Evolutionary conservation across 2,888 invertebrate species (phyloP), one percentile per base, ranked within the genome.

Genomic region (Oxystoma pomonae): DNA sequence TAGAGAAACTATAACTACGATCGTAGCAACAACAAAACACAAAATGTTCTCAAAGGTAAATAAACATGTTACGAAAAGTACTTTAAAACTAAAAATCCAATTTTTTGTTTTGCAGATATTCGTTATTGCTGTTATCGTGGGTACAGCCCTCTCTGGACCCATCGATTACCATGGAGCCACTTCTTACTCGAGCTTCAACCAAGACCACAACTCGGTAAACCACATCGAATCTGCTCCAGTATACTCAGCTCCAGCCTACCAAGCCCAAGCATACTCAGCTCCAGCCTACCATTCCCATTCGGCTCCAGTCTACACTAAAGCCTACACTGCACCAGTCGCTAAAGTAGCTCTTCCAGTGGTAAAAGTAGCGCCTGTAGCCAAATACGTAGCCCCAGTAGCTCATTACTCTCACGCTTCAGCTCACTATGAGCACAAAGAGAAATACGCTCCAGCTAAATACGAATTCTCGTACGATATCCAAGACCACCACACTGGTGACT

Each of bases 361-460:
- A 5, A 53, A 53, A 53, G 53, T n/a, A 3, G 53, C 64, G 16
- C 21, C 60, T n/a, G 57, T 65, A 16, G 58, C 67, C 12, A 60
- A 67, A 52, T 60, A 60, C 20, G 53, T 16, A 17, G 53, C 65
- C 18, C 69, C 70, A 3, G 63, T 67, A 21, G 67, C 68, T 51
- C 62, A 67, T 35, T 57, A 57, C 61, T 12, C 55, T 53, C 53
- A n/a, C 20, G 18, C 62, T 16, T 22, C 53, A 5, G 16, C 55
- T 12, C 20, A 59, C 22, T 50, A 59, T 16, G 20, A 58, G 18
- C 67, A 67, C 18, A 52, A 66, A 7, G 64, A 67, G 52, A 64
- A 67, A 64, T 66, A 67, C 55, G 73, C 81, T 0, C 83, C 83
- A 68, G 84, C 85, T 20, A 84, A 83, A 77, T 85, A 85, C 72